Evolutionary conservation across 2,888 invertebrate species (phyloP).

Genomic region (Cryptocheilus praepositus): DNA sequence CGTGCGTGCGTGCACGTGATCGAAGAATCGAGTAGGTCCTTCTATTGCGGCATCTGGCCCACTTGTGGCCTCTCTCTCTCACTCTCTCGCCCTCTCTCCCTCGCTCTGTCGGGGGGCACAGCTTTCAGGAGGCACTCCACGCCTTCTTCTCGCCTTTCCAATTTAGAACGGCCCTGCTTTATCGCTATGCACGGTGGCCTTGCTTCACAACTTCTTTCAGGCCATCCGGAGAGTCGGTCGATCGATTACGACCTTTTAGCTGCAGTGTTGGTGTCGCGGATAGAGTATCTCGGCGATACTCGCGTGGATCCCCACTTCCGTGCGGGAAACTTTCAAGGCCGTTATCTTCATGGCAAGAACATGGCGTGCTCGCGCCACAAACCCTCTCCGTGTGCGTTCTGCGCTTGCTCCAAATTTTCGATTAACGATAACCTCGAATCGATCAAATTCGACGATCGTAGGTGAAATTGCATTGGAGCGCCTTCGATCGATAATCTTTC

Average conservation of each 20-base stretch:
- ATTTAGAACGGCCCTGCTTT: constrained; percentile 13
- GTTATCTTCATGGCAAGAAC: constrained; percentile 33
- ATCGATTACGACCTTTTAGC: constrained; percentile 54
- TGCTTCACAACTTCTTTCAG: constrained; percentile 37
- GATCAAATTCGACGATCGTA: constrained; percentile 6
- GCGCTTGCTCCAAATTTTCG: neutral
- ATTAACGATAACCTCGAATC: constrained; percentile 16
- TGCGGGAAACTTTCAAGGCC: constrained; percentile 36
- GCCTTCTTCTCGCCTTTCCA: constrained; percentile 24
- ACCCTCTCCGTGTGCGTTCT: neutral
- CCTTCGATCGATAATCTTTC: neutral
- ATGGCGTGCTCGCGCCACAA: constrained; percentile 8
- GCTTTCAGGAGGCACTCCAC: neutral
- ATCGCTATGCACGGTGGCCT: neutral
- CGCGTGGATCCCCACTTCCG: constrained; percentile 32
- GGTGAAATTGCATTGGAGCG: constrained; percentile 14
- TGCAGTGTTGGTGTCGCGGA: constrained; percentile 37
- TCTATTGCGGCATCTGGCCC: constrained; percentile 36
- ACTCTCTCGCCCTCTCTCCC: no score
- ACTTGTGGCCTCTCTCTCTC: neutral
- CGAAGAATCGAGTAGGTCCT: constrained; percentile 17
- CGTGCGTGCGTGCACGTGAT: constrained; percentile 2
- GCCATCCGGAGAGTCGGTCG: constrained; percentile 48
- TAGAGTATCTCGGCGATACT: constrained; percentile 38
- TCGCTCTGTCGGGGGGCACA: neutral